Percentiles rank a stretch among this genome's conserved stretches.
These are phyloP conservation scores for Eufriesea mexicana DNA, from an alignment of 1,140 invertebrate genomes.

Conservation along the genomic window DNA sequence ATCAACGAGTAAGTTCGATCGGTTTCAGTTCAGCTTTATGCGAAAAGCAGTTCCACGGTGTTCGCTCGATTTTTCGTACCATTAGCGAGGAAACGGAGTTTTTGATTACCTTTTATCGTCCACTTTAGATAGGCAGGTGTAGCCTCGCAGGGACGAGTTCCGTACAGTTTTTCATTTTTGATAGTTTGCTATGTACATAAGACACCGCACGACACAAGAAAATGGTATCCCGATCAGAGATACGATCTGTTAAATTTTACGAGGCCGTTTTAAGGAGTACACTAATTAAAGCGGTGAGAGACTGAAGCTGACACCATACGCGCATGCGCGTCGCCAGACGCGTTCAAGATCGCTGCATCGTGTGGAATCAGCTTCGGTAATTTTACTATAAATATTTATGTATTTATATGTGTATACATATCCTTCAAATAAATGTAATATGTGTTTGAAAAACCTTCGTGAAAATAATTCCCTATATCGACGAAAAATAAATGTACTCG, in stretches of 20 bases:
- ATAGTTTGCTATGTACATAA: slow-evolving; percentile 73
- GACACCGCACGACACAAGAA: slow-evolving; percentile 26
- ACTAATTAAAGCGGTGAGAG: slow-evolving; percentile 11
- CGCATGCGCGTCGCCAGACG: neutral
- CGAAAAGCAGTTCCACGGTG: slow-evolving; percentile 5
- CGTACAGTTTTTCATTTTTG: slow-evolving; percentile 68
- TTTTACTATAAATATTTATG: slow-evolving; percentile 77
- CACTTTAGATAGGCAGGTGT: slow-evolving; percentile 15
- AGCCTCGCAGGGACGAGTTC: slow-evolving; percentile 40
- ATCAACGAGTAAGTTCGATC: slow-evolving; percentile 18
- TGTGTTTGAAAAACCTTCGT: slow-evolving; percentile 65
- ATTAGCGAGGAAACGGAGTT: neutral
- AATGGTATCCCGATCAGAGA: neutral
- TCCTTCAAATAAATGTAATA: slow-evolving; percentile 78
- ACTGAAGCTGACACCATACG: slow-evolving; percentile 49
- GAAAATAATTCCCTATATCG: neutral
- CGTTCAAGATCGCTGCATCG: slow-evolving; percentile 15
- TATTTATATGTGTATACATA: slow-evolving; percentile 79
- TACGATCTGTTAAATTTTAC: slow-evolving; percentile 59
- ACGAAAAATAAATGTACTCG: too few relatives aligned
- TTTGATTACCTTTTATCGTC: slow-evolving; percentile 24
- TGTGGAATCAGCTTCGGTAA: slow-evolving; percentile 63
- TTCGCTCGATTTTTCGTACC: neutral
- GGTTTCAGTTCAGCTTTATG: slow-evolving; percentile 20
- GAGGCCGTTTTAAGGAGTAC: slow-evolving; percentile 45